phyloP scores from a whole-genome alignment of 2,888 invertebrate genomes.

The Cacoxenus indagator region DNA sequence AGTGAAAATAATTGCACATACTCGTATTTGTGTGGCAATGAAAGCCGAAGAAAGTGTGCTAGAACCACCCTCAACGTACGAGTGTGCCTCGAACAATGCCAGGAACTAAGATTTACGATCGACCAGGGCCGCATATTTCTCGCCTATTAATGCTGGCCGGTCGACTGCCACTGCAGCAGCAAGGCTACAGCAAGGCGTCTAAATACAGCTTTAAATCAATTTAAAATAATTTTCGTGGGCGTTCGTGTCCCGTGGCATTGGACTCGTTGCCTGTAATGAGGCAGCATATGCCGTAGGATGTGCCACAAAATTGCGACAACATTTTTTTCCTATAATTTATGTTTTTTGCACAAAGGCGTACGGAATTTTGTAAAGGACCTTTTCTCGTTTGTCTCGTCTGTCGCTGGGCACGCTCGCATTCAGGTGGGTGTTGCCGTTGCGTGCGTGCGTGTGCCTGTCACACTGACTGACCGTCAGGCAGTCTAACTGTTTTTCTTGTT shows the following conservation, averaged over 20 bases:
- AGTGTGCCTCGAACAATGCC: background rate
- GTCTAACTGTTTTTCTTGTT: background rate
- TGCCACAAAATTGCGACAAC: conserved; percentile 15
- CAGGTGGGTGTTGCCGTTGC: background rate
- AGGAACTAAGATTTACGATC: background rate
- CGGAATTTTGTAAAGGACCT: background rate
- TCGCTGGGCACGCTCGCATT: background rate
- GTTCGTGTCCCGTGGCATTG: background rate
- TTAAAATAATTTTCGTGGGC: background rate
- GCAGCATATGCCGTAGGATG: conserved; percentile 8
- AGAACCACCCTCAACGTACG: background rate
- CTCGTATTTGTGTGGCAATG: conserved; percentile 19
- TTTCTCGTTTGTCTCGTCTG: background rate
- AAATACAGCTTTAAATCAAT: background rate
- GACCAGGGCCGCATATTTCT: background rate
- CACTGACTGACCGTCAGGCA: too few species aligned
- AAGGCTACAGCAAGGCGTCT: background rate
- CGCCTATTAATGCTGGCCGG: background rate
- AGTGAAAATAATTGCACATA: conserved; percentile 54
- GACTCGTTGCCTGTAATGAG: too few species aligned
- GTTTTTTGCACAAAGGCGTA: conserved; percentile 2
- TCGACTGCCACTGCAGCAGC: background rate
- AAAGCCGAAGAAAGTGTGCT: background rate
- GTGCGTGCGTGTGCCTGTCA: background rate
- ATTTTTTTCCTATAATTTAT: conserved; percentile 9